phyloP scores from a whole-genome alignment of 2,113 vertebrate species.

The Sebastes fasciatus region DNA sequence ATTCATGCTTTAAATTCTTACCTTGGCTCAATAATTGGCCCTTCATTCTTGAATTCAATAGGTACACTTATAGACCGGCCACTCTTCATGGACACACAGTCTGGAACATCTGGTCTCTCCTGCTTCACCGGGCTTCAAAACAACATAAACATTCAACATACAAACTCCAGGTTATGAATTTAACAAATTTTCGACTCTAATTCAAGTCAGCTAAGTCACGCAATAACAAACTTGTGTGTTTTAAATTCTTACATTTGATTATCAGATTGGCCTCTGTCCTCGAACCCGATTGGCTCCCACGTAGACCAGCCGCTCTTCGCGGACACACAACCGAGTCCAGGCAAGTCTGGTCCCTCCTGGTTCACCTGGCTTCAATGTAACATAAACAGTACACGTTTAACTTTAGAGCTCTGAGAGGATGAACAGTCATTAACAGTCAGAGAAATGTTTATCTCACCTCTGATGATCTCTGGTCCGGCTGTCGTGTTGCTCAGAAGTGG shows the following conservation, averaged over 20 bases:
- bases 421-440: neutral
- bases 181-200: no score
- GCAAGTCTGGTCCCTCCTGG: neutral
- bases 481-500: neutral
- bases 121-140: neutral
- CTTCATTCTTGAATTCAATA: neutral
- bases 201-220: neutral
- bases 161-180: neutral
- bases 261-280: neutral
- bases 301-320: neutral
- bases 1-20: neutral
- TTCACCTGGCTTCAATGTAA: slow-evolving; percentile 10
- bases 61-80: rapidly evolving
- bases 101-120: neutral
- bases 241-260: neutral
- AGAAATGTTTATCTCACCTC: neutral
- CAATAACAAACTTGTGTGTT: neutral
- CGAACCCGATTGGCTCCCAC: rapidly evolving
- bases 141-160: neutral
- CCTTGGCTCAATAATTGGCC: neutral
- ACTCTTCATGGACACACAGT: neutral
- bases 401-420: neutral
- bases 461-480: neutral
- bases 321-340: neutral
- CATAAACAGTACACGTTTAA: neutral